Base-by-base conservation (phyloP, 1,140 invertebrate species). In the Drosophila ambigua region DNA sequence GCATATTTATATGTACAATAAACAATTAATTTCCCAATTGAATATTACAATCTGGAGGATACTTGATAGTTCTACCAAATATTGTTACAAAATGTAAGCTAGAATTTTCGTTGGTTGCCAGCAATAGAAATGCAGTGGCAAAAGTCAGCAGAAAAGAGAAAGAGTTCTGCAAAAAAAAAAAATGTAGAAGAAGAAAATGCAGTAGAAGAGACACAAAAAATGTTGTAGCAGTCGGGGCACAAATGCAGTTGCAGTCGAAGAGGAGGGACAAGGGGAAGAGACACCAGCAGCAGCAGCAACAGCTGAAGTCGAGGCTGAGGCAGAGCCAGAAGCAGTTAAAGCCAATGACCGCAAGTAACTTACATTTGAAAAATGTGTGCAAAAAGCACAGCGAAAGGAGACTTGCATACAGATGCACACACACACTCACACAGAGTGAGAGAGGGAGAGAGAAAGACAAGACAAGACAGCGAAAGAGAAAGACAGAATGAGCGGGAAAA, bases 361-460 rank as follows among this genome's bases (percentile, higher is more conserved):
- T 91, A 91, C 90, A 91, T 91, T 91, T 90, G 90, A 90, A 91
- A 91, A 91, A 91, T 91, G 90, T 90, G 85, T 88, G 85, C 80
- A 85, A 89, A 67, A 88, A 88, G 73, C 79, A 89, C 84, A 89
- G 84, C 84, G 84, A 89, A 89, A 89, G 84, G 85, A 89, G 74
- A 73, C 77, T 62, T 59, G 52, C 52, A 73, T 59, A 75, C 79
- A 82, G 68, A 75, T 59, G 77, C 64, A 82, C 44, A 71, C 63
- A 71, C 63, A 60, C 26, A 51, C n/a, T n/a, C n/a, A n/a, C 9
- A 43, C 15, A 67, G 9, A 53, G 16, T 41, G 3, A 43, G n/a
- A 73, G 35, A 39, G 9, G 52, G 39, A 57, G 44, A 51, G 51
- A 43, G 48, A 48, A 26, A 69, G 49, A 31, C 8, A 26, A 5